Conservation (phyloP, 2,113 vertebrate species). For the Chloebia gouldiae region DNA sequence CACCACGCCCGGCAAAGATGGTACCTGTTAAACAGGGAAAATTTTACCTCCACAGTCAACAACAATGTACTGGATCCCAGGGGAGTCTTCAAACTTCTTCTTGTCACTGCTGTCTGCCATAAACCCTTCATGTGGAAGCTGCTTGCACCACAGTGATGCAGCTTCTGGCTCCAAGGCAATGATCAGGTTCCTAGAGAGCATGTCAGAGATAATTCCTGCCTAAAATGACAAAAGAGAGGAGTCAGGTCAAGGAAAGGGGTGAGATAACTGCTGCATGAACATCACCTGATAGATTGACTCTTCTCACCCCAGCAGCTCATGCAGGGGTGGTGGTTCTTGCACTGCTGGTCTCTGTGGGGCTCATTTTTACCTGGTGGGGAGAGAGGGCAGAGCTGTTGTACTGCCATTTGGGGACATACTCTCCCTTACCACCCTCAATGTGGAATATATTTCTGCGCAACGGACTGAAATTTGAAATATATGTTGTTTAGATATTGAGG, state of each 20-base stretch:
- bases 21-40: background rate
- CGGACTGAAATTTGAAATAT: background rate
- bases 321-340: background rate
- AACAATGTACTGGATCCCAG: constrained; percentile 57
- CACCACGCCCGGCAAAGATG: background rate
- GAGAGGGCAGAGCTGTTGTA: background rate
- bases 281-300: background rate
- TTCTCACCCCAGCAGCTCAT: background rate
- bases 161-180: constrained; percentile 64
- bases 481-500: background rate
- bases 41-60: constrained; percentile 63
- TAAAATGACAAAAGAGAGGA: background rate
- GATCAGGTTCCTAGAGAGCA: background rate
- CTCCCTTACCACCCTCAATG: background rate
- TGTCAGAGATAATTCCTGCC: constrained; percentile 45
- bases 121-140: constrained; percentile 47
- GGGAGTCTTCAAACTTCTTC: constrained; percentile 18
- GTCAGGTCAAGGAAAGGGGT: background rate
- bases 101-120: background rate
- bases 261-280: background rate
- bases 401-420: background rate
- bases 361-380: background rate
- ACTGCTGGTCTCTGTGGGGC: fast-evolving
- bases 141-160: constrained; percentile 57
- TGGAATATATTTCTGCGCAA: background rate